Conservation (phyloP, 2,113 vertebrate genomes). For the Cavia porcellus region DNA sequence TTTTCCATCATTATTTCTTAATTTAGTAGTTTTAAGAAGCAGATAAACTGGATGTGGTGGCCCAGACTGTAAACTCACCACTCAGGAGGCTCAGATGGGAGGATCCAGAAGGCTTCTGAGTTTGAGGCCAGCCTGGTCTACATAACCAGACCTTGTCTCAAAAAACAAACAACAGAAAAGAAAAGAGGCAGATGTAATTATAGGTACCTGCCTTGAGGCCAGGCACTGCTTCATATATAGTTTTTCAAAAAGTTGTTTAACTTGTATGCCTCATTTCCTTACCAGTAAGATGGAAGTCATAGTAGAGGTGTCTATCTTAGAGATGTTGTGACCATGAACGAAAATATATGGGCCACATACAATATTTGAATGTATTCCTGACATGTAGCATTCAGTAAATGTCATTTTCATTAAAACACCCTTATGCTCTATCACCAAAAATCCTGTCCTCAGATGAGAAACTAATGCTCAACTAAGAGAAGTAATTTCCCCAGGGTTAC, state of each 20-base stretch:
- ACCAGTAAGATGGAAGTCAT: background rate
- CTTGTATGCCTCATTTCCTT: background rate
- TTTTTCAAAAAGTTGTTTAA: background rate
- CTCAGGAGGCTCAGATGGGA: background rate
- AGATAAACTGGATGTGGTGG: background rate
- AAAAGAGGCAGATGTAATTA: background rate
- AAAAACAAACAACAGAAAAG: background rate
- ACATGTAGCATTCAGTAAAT: background rate
- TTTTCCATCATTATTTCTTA: background rate
- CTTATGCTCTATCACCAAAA: background rate
- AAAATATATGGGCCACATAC: rapidly evolving
- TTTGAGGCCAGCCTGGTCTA: background rate
- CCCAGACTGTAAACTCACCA: background rate
- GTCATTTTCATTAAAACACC: background rate
- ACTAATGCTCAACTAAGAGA: background rate
- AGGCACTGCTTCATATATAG: background rate
- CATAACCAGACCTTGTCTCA: background rate
- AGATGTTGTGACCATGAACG: background rate
- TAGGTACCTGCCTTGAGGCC: background rate
- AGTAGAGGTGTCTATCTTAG: background rate
- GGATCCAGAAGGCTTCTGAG: background rate
- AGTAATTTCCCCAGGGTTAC: background rate
- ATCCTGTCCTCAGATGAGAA: background rate
- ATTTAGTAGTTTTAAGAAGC: background rate
- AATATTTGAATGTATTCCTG: background rate